Conservation (phyloP, 2,113 vertebrate genomes). For the Abramis brama region DNA sequence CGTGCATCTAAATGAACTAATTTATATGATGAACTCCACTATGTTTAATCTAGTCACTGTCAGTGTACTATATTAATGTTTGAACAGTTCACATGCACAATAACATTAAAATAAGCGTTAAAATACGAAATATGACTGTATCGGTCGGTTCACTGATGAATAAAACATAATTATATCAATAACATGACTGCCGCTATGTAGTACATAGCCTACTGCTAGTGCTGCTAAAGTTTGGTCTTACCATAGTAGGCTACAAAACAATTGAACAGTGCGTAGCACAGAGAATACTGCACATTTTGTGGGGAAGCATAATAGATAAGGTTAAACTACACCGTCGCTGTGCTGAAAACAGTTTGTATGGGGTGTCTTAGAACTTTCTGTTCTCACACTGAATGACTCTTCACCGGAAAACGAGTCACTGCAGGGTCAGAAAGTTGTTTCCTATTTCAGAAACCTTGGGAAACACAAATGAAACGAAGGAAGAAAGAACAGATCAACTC, state of each 20-base stretch:
- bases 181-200: background rate
- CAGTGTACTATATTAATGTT: no score
- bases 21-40: background rate
- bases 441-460: background rate
- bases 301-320: no score
- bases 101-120: background rate
- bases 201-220: no score
- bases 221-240: no score
- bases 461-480: background rate
- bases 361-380: background rate
- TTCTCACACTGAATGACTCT: background rate
- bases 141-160: background rate
- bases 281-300: background rate
- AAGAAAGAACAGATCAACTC: background rate
- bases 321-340: no score
- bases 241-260: no score
- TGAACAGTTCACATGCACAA: background rate
- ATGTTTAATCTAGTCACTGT: background rate
- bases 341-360: background rate
- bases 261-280: background rate
- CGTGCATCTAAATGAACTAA: background rate
- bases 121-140: background rate
- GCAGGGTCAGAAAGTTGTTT: background rate
- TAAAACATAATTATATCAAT: background rate
- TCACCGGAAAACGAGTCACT: background rate